phyloP scores from a whole-genome alignment of 2,888 invertebrate species.

The Sclerodermus sp. region DNA sequence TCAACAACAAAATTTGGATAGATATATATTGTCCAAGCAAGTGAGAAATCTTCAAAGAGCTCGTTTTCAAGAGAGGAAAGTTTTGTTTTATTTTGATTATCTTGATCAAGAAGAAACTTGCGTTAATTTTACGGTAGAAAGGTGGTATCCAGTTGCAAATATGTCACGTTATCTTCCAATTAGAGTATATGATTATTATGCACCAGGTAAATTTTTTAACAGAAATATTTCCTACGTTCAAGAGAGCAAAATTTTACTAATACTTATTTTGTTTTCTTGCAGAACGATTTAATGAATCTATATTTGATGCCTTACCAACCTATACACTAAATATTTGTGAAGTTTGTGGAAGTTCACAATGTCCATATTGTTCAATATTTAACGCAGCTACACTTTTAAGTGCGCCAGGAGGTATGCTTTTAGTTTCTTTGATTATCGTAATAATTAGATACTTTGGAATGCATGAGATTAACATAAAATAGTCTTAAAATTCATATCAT shows the following conservation, averaged over 20 bases:
- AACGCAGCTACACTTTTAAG: conserved; percentile 63
- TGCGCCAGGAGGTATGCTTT: conserved; percentile 38
- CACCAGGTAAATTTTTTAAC: conserved; percentile 84
- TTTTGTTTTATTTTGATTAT: conserved; percentile 91
- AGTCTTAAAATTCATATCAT: conserved; percentile 5
- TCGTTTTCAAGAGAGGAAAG: conserved; percentile 77
- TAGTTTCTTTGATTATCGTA: conserved; percentile 31
- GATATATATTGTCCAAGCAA: conserved; percentile 77
- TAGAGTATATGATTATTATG: conserved; percentile 92
- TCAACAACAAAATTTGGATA: conserved; percentile 86
- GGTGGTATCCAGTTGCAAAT: conserved; percentile 96
- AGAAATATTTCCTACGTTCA: conserved; percentile 1
- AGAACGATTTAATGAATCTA: conserved; percentile 91
- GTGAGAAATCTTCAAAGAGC: conserved; percentile 85
- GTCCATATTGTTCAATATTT: conserved; percentile 88
- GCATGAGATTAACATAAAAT: conserved; percentile 40
- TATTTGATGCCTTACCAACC: conserved; percentile 84
- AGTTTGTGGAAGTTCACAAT: conserved; percentile 92
- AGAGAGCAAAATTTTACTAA: background rate
- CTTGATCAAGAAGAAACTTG: conserved; percentile 83
- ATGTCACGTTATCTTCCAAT: conserved; percentile 91
- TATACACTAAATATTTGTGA: conserved; percentile 90
- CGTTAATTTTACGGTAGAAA: conserved; percentile 88
- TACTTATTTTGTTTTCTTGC: conserved; percentile 42
- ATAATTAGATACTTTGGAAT: conserved; percentile 38